Evolutionary conservation across 2,888 invertebrate species (phyloP), one percentile per base, ranked within the genome.

Genomic region (Cephalotes varians): DNA sequence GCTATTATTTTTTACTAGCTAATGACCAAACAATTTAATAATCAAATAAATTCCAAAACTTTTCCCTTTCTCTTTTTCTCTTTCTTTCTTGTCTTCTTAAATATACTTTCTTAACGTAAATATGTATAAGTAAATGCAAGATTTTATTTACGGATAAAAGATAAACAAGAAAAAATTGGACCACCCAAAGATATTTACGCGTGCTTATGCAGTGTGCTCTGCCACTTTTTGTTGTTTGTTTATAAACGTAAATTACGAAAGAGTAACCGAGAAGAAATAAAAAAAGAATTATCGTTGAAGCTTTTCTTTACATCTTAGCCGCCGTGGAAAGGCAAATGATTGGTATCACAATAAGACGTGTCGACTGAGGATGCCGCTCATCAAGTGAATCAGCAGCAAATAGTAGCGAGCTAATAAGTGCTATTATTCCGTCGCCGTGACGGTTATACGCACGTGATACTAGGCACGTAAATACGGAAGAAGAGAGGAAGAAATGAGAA

Each of bases 331-430:
- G 84, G 74, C 89, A 84, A 88, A 87, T 90, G 90, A 90, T 85
- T 88, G 86, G 81, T 81, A 67, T 54, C 85, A 86, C 88, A 87
- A 88, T 85, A 79, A 67, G 62, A 69, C 77, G 72, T 88, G 87
- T 90, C 90, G 83, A 51, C 37, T 77, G 80, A 88, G 86, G 90
- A 90, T 90, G 86, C 81, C 85, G 87, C 92, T 93, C 93, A 92
- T 93, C 92, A 92, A 90, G 87, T 93, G 92, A 93, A 93, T 92
- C 91, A 89, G 81, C 85, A 89, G 91, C 90, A 92, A 93, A 92
- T 92, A 90, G 92, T 91, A 91, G 91, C 92, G 84, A 73, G 86
- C 88, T 91, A 90, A 91, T 91, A 91, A 91, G 88, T 86, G 86
- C 84, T 86, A 88, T 91, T 89, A 90, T 92, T 86, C 87, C 86